A percentile compares a stretch with the other conserved stretches of the same genome.
Evolutionary conservation across 2,888 invertebrate genomes (phyloP).

Genomic region (Drosophila anomelani): DNA sequence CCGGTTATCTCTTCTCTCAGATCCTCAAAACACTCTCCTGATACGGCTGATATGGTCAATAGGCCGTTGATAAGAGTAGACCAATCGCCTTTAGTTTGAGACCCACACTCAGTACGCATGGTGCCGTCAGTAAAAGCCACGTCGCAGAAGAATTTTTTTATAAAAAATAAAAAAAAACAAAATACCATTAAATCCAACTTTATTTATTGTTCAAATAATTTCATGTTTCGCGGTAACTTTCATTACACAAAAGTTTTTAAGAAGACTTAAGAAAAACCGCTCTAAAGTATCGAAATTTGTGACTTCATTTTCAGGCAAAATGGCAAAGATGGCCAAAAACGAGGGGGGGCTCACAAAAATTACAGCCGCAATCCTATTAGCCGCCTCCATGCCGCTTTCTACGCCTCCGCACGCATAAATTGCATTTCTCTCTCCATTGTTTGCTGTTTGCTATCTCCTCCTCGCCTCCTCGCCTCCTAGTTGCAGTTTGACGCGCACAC

Average conservation of each 20-base stretch:
- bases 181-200: background rate
- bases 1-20: background rate
- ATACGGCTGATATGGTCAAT: background rate
- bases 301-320: background rate
- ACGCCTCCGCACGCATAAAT: conserved; percentile 48
- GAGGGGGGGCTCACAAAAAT: conserved; percentile 32
- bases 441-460: conserved; percentile 39
- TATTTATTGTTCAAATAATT: background rate
- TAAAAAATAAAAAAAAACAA: background rate
- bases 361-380: conserved; percentile 61
- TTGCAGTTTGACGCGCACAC: conserved; percentile 38
- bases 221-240: background rate
- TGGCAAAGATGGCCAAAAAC: conserved; percentile 24
- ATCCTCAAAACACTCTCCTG: background rate
- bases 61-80: background rate
- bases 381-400: background rate
- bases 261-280: background rate
- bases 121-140: background rate
- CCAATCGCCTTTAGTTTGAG: background rate
- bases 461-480: conserved; percentile 19
- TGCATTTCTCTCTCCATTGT: conserved; percentile 35
- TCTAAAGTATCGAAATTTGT: background rate
- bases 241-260: background rate
- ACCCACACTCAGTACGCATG: background rate
- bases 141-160: background rate